Percentiles rank a stretch among this genome's conserved stretches.
These are phyloP conservation scores for Trissonchulus latispiculum DNA, from an alignment of 2,888 invertebrate genomes.

Conservation along the genomic window DNA sequence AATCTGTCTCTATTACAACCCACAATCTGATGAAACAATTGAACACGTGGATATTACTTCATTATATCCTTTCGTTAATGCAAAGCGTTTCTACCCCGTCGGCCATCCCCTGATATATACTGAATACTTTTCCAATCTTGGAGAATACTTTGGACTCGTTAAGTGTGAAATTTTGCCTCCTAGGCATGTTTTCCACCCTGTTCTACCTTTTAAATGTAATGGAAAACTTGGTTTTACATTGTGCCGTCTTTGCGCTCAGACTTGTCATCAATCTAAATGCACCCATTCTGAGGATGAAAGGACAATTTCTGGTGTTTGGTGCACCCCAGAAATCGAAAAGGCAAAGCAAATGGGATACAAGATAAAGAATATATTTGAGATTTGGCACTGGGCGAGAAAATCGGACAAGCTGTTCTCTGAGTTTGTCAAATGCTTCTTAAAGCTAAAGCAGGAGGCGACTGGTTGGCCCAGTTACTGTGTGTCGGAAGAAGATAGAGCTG, in stretches of 20 bases:
- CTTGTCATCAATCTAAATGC: background rate
- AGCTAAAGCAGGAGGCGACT: background rate
- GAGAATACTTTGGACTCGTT: background rate
- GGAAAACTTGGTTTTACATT: slow-evolving; percentile 1
- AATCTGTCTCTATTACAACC: no score
- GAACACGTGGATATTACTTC: no score
- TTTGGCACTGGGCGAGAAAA: background rate
- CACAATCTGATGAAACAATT: no score
- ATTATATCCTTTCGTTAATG: no score
- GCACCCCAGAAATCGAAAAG: background rate
- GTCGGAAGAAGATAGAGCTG: background rate
- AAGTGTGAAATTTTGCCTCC: background rate
- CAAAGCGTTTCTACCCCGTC: no score
- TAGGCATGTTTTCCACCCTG: background rate
- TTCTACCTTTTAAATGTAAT: background rate
- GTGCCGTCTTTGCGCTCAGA: background rate
- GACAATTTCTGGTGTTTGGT: background rate
- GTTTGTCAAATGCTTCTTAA: slow-evolving; percentile 1
- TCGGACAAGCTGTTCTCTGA: slow-evolving; percentile 1
- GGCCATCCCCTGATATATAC: background rate
- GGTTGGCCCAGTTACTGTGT: background rate
- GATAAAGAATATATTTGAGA: background rate
- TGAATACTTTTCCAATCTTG: background rate
- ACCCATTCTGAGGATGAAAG: background rate
- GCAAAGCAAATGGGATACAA: background rate